Evolutionary conservation across 2,113 vertebrate species (phyloP).

Genomic region (Acrocephalus arundinaceus): DNA sequence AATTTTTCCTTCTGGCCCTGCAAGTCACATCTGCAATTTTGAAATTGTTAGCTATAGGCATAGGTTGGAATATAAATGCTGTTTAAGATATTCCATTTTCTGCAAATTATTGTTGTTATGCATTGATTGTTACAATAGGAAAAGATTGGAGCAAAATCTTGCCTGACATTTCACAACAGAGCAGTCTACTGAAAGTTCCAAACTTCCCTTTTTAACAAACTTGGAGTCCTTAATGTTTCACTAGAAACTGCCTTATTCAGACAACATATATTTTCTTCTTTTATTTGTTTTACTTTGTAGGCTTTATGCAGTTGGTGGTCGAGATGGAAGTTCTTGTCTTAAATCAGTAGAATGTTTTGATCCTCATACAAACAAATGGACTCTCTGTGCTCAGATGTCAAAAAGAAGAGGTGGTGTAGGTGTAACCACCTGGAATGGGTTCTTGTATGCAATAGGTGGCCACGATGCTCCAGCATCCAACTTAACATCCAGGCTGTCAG

Average conservation of each 20-base stretch:
- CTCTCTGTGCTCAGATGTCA: constrained; percentile 91
- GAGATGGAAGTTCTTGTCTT: constrained; percentile 96
- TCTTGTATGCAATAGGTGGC: constrained; percentile 95
- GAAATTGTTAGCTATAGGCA: neutral
- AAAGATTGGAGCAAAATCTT: neutral
- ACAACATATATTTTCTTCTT: neutral
- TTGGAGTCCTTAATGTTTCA: neutral
- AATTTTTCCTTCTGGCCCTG: neutral
- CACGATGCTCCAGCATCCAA: constrained; percentile 95
- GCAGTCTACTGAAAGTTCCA: neutral
- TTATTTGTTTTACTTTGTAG: constrained; percentile 66
- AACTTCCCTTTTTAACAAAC: neutral
- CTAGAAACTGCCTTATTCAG: neutral
- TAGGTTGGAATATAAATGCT: neutral
- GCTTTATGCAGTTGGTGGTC: constrained; percentile 96
- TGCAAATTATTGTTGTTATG: neutral
- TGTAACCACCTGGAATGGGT: constrained; percentile 95
- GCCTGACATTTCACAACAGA: neutral
- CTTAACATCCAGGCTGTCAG: constrained; percentile 90
- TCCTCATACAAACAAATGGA: constrained; percentile 99
- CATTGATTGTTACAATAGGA: neutral
- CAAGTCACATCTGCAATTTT: neutral
- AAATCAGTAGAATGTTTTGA: constrained; percentile 98
- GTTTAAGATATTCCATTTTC: neutral
- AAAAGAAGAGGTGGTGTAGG: constrained; percentile 96